Percentiles rank a stretch among this genome's conserved stretches.
Conservation (phyloP, 2,888 invertebrate genomes). For the Piscicola geometra region DNA sequence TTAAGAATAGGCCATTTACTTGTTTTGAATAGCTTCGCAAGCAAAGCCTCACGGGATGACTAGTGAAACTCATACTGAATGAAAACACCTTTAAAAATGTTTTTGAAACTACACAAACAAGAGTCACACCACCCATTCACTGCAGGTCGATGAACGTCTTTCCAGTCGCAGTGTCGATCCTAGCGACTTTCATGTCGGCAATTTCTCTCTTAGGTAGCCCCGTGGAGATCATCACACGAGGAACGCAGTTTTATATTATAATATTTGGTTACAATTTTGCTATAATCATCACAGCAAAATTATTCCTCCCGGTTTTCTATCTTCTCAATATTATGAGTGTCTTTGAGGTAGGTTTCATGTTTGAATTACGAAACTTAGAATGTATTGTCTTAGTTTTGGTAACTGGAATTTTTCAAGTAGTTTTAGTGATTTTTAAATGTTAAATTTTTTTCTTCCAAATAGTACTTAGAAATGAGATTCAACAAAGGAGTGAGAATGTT, state of each 20-base stretch:
- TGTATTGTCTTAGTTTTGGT: no score
- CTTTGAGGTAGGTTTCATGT: slow-evolving; percentile 42
- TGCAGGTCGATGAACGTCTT: slow-evolving; percentile 49
- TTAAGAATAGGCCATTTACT: no score
- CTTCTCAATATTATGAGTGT: slow-evolving; percentile 45
- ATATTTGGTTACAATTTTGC: slow-evolving; percentile 49
- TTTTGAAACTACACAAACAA: no score
- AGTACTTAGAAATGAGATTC: slow-evolving; percentile 84
- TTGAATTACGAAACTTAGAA: no score
- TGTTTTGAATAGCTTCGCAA: no score
- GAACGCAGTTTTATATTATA: slow-evolving; percentile 43
- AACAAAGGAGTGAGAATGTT: slow-evolving; percentile 67
- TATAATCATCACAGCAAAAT: slow-evolving; percentile 47
- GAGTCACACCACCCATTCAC: no score
- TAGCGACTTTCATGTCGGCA: slow-evolving; percentile 56
- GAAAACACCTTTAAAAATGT: no score
- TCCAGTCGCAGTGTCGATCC: slow-evolving; percentile 53
- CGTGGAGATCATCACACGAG: slow-evolving; percentile 50
- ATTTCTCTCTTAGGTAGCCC: slow-evolving; percentile 53
- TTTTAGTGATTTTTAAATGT: no score
- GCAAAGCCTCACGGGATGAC: no score
- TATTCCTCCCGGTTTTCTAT: slow-evolving; percentile 45
- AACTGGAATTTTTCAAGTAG: no score
- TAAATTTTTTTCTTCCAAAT: slow-evolving; percentile 53
- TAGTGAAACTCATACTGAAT: no score